Evolutionary conservation across 37 sponge, comb jelly and placozoan species (phyloP), one percentile per base, ranked within the genome.

Genomic region (Diacarnus erythraeanus): DNA sequence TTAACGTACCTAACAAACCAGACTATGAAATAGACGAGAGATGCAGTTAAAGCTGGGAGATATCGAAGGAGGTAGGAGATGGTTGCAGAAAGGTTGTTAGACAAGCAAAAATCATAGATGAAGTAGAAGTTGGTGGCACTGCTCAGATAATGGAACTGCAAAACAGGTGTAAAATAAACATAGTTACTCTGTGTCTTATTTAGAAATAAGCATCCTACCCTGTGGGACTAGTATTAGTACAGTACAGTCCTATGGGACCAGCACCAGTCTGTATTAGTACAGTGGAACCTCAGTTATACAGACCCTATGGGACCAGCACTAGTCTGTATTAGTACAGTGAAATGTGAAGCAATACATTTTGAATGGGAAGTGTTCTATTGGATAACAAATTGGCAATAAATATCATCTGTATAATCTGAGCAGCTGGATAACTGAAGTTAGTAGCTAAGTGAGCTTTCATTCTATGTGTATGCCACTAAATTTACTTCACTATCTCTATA

Each of bases 31-130:
- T 59, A 88, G 4, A 78, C 47, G 35, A 86, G 64, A 41, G 54
- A 10, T 40, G 87, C 87, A 3, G 72, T 17, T 9, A 71, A 38
- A 9, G 77, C 39, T 6, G 93, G 93, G 26, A 92, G 69, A 61
- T 88, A 92, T 44, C 80, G 81, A 33, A 92, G 71, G 39, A 65
- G 42, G 66, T 85, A 88, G 17, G 89, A 76, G 57, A 76, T 77
- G 12, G 81, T 67, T 21, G 89, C 43, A 37, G 72, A 80, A 72
- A 84, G 78, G 22, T 78, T 77, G 38, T 42, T 41, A 64, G 78
- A 88, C 42, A 92, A 77, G 77, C 93, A 92, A 59, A 92, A 92
- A 79, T 92, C 93, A 64, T 92, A 92, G 67, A 85, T 74, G 41
- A 92, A 88, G 71, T 92, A 92, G 59, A 92, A 73, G 54, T 89